Percentiles rank a stretch among this genome's conserved stretches.
phyloP scores from a whole-genome alignment of 2,113 vertebrate genomes.

The Sterrhoptilus dennistouni region DNA sequence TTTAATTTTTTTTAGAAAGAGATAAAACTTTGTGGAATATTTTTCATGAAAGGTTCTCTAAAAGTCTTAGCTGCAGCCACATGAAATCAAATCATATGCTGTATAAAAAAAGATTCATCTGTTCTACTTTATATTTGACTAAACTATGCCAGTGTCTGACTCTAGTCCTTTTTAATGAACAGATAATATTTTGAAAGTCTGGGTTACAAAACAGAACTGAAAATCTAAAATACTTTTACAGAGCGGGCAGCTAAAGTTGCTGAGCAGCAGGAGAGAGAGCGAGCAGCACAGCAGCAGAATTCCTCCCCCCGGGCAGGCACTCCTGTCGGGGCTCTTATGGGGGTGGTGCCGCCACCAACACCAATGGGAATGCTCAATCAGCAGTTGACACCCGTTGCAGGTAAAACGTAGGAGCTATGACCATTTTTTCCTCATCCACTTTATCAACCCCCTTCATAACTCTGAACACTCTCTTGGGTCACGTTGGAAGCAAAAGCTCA shows the following conservation, averaged over 20 bases:
- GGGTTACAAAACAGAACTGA: conserved; percentile 84
- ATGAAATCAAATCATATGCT: conserved; percentile 72
- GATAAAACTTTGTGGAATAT: conserved; percentile 70
- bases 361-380: conserved; percentile 98
- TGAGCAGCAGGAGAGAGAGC: conserved; percentile 98
- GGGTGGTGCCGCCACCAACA: conserved; percentile 95
- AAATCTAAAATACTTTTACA: conserved; percentile 88
- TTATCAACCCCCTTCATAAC: conserved; percentile 80
- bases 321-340: conserved; percentile 95
- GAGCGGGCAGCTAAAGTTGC: conserved; percentile 99
- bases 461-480: conserved; percentile 68
- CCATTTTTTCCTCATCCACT: conserved; percentile 82
- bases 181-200: conserved; percentile 83
- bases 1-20: not conserved
- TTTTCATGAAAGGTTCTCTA: conserved; percentile 74
- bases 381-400: conserved; percentile 96
- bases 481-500: conserved; percentile 69
- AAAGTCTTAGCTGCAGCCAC: conserved; percentile 71
- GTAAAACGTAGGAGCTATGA: conserved; percentile 88
- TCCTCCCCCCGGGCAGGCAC: conserved; percentile 97
- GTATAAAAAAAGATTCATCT: conserved; percentile 74
- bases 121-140: conserved; percentile 77
- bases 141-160: conserved; percentile 80
- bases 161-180: conserved; percentile 82
- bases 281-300: conserved; percentile 89